phyloP scores from a whole-genome alignment of 2,113 vertebrate genomes.

The Taxidea taxus region DNA sequence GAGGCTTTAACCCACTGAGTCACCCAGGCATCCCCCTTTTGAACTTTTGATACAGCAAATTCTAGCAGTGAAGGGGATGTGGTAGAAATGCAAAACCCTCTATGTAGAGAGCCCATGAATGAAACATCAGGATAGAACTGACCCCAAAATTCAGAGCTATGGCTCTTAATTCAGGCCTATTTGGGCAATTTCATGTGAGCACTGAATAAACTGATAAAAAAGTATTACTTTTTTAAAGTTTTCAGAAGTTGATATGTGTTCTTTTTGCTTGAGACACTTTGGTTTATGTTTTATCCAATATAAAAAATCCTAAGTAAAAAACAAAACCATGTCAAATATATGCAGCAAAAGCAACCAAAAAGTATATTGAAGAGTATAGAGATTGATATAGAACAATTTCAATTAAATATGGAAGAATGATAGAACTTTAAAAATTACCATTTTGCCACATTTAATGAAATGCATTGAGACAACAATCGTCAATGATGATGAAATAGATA shows the following conservation, averaged over 20 bases:
- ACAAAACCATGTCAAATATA: background rate
- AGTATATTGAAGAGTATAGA: background rate
- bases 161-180: background rate
- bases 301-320: background rate
- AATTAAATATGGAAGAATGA: background rate
- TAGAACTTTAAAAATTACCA: background rate
- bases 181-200: too few relatives aligned
- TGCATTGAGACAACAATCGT: too few relatives aligned
- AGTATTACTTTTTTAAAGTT: background rate
- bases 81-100: background rate
- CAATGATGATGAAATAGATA: background rate
- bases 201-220: background rate
- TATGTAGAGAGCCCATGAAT: background rate
- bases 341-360: background rate
- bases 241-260: background rate
- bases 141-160: background rate
- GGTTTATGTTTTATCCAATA: background rate
- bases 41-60: background rate
- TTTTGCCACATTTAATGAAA: background rate
- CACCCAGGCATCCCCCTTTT: too few relatives aligned
- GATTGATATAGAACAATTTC: background rate
- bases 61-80: background rate
- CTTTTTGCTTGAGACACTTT: background rate
- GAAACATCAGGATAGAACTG: background rate
- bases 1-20: too few relatives aligned